These are phyloP conservation scores for Argopecten irradians DNA, from an alignment of 1,140 invertebrate genomes.

Conservation along the genomic window DNA sequence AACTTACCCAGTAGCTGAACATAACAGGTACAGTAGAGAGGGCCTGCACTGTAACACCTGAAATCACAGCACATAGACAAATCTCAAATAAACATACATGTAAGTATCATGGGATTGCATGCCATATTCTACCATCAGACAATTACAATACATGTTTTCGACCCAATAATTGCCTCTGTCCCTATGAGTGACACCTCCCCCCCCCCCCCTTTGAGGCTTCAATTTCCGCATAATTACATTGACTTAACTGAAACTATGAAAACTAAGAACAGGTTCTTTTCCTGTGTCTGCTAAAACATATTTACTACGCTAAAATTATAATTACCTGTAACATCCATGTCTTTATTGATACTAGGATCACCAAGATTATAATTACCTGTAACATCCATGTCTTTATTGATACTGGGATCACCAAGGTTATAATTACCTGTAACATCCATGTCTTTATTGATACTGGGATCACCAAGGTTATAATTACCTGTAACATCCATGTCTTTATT, in stretches of 20 bases:
- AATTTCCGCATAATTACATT: not conserved
- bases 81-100: too few relatives aligned
- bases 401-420: too few relatives aligned
- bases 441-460: too few relatives aligned
- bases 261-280: not conserved
- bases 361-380: too few relatives aligned
- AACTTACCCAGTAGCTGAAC: slow-evolving; percentile 82
- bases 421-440: too few relatives aligned
- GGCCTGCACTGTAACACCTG: slow-evolving; percentile 80
- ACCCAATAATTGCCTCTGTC: not conserved
- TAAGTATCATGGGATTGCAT: not conserved
- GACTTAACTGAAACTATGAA: too few relatives aligned
- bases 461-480: too few relatives aligned
- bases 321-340: too few relatives aligned
- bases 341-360: too few relatives aligned
- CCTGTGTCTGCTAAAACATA: not conserved
- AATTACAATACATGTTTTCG: not conserved
- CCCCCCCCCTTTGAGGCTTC: too few relatives aligned
- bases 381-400: too few relatives aligned
- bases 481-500: too few relatives aligned
- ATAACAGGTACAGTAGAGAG: slow-evolving; percentile 84
- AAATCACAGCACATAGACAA: slow-evolving; percentile 47
- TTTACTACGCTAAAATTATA: not conserved
- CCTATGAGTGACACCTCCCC: not conserved
- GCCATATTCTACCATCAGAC: not conserved